Base-by-base conservation (phyloP, 2,888 invertebrate species). In the Sinotaia quadrata region DNA sequence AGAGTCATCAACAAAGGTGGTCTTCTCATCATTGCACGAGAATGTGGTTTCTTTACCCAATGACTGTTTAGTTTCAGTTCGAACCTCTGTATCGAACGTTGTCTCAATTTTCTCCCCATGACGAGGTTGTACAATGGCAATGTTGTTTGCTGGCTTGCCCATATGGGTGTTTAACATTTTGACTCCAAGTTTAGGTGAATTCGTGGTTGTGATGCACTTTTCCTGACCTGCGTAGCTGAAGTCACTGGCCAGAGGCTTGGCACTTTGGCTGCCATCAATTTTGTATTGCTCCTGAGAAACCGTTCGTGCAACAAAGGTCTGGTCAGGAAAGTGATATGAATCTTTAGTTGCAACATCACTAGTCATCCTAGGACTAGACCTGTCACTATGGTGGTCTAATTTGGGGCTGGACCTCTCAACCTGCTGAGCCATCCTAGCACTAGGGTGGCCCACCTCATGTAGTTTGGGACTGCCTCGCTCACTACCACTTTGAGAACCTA, bases 21-120 rank as follows among this genome's bases (percentile, higher is more conserved):
- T 93, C 80, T 93, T 93, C 70, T 87, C 81, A 27, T 73, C 73
- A 31, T 54, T 66, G 12, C 70, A 62, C n/a, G 79, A 73, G 66
- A 82, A 79, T 15, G 79, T 79, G 2, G 81, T 82, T 65, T 82
- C 81, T 61, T 82, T 82, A 12, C 77, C 75, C 2, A 71, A 67
- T 36, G 74, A 71, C 36, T 63, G 60, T 34, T 70, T 70, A 2
- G 80, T 82, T 75, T 86, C 85, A 15, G 84, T 85, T 51, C 80
- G 74, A 2, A 84, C 81, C 65, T 85, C 85, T 7, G 84, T 77
- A 70, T 85, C 85, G 76, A 86, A 86, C 1, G 87, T 87, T 21
- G 86, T 87, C 72, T 86, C 86, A 54, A 85, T 80, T 75, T 86
- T 86, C 67, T 82, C 85, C 27, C 82, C 82, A 59, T 81, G 81